Percentiles rank a stretch among this genome's conserved stretches.
Evolutionary conservation across 2,888 invertebrate genomes (phyloP).

Genomic region (Anthrax anthrax): DNA sequence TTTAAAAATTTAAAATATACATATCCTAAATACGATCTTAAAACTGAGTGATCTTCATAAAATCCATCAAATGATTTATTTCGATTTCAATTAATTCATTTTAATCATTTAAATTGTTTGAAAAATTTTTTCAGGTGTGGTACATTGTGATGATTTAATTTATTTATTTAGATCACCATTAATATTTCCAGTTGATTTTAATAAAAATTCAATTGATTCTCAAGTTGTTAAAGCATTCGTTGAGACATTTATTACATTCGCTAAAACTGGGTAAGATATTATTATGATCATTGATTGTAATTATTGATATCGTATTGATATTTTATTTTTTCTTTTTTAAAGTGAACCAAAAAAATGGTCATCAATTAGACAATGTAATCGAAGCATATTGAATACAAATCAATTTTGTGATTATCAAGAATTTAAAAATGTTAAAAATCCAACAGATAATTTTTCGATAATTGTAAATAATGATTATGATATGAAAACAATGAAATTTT

Average conservation of each 20-base stretch:
- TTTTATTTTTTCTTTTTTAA: background rate
- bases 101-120: constrained; percentile 13
- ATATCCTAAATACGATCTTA: too few relatives aligned
- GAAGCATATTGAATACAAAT: constrained; percentile 1
- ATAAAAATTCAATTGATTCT: constrained; percentile 24
- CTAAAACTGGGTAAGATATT: constrained; percentile 33
- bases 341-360: constrained; percentile 5
- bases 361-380: constrained; percentile 2
- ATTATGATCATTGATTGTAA: background rate
- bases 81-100: too few relatives aligned
- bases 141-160: constrained; percentile 40
- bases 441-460: constrained; percentile 13
- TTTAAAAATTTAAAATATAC: too few relatives aligned
- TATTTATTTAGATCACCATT: constrained; percentile 37
- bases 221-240: constrained; percentile 29
- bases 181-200: constrained; percentile 30
- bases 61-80: too few relatives aligned
- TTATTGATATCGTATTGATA: background rate
- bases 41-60: too few relatives aligned
- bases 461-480: constrained; percentile 18
- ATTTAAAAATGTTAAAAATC: constrained; percentile 16
- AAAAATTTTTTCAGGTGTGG: constrained; percentile 22
- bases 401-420: constrained; percentile 27
- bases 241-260: constrained; percentile 36
- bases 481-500: constrained; percentile 18